phyloP scores from a whole-genome alignment of 2,113 vertebrate genomes.

The Cairina moschata region DNA sequence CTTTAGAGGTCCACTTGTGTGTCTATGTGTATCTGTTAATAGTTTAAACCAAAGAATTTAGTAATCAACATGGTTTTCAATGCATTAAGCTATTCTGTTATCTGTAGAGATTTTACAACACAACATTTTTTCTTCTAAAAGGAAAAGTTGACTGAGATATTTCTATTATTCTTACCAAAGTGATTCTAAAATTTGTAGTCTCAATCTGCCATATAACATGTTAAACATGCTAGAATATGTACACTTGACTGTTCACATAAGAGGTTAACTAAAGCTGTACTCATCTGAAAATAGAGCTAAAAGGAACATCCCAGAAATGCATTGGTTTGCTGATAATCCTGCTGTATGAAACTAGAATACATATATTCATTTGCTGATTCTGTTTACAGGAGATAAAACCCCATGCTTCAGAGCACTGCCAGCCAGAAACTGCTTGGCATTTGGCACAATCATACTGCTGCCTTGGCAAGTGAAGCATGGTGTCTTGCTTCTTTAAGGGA shows the following conservation, averaged over 20 bases:
- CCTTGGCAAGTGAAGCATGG: background rate
- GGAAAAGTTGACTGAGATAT: background rate
- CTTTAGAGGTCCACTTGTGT: background rate
- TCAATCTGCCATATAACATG: background rate
- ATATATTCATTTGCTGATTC: conserved; percentile 55
- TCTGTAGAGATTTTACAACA: background rate
- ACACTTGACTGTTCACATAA: background rate
- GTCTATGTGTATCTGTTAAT: background rate
- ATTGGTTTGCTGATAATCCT: conserved; percentile 28
- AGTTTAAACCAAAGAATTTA: background rate
- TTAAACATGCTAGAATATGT: background rate
- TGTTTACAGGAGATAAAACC: conserved; percentile 38
- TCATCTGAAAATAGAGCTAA: conserved; percentile 1
- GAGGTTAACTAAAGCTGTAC: background rate
- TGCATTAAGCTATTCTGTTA: background rate
- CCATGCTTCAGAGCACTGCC: background rate
- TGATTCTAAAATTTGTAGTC: background rate
- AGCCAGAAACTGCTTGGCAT: background rate
- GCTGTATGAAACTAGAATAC: conserved; percentile 27
- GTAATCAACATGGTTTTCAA: background rate
- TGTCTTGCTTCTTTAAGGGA: background rate
- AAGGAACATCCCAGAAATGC: background rate
- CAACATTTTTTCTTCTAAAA: background rate
- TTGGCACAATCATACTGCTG: background rate
- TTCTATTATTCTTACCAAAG: background rate